These are phyloP conservation scores for Pogoniulus pusillus DNA, from an alignment of 2,797 vertebrate species.

Conservation along the genomic window DNA sequence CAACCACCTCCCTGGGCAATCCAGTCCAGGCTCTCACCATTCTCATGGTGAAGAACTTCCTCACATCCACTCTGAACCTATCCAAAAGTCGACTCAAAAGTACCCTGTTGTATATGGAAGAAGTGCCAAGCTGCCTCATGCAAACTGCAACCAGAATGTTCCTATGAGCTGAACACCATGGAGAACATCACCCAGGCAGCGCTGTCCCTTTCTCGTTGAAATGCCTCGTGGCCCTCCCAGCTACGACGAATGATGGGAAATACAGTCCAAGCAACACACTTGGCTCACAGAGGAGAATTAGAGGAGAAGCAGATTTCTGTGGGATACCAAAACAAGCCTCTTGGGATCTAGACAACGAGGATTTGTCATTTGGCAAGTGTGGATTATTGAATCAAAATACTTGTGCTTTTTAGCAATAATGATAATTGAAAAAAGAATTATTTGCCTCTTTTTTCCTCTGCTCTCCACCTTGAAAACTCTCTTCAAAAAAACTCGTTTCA, in stretches of 20 bases:
- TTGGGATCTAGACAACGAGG: not conserved
- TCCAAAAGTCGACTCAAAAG: not conserved
- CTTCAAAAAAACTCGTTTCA: not conserved
- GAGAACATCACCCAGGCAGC: rapidly evolving
- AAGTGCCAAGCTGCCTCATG: not conserved
- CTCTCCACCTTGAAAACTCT: not conserved
- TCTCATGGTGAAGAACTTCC: no score
- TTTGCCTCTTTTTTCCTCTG: not conserved
- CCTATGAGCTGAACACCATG: not conserved
- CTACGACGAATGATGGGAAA: not conserved
- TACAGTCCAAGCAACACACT: not conserved
- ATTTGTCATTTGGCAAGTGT: not conserved
- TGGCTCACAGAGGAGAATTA: not conserved
- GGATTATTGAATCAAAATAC: not conserved
- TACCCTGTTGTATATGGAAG: not conserved
- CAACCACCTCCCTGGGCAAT: no score
- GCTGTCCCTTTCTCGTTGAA: not conserved
- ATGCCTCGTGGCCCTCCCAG: not conserved
- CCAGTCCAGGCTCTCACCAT: no score
- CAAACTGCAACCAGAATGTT: not conserved
- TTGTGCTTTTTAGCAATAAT: not conserved
- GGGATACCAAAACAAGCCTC: not conserved
- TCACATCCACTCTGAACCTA: no score
- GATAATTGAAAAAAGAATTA: no score
- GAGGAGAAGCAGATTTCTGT: not conserved